phyloP scores from a whole-genome alignment of 2,113 vertebrate species.

The Pteropus alecto region DNA sequence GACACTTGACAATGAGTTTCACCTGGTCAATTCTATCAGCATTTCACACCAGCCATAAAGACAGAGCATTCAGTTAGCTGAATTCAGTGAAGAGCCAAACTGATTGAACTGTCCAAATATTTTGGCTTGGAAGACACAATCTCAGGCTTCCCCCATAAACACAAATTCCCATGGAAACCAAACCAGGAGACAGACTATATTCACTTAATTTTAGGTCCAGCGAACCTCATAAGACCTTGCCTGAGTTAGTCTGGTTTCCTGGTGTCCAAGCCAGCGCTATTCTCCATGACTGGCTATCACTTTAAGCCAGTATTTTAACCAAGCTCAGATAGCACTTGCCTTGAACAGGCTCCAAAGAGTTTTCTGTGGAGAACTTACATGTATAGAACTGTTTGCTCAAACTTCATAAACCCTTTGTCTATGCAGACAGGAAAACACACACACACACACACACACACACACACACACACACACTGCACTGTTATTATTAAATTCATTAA shows the following conservation, averaged over 20 bases:
- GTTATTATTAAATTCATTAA: conserved; percentile 21
- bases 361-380: conserved; percentile 62
- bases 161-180: conserved; percentile 70
- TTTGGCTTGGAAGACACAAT: conserved; percentile 34
- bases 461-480: background rate
- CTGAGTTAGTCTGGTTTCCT: conserved; percentile 8
- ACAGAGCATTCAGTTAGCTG: background rate
- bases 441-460: accelerated
- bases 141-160: conserved; percentile 56
- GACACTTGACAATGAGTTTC: background rate
- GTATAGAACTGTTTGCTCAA: conserved; percentile 60
- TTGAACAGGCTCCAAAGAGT: conserved; percentile 65
- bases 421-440: background rate
- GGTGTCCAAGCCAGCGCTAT: conserved; percentile 1
- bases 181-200: conserved; percentile 32
- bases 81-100: conserved; percentile 29
- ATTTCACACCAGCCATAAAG: background rate
- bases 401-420: conserved; percentile 54
- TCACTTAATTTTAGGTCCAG: conserved; percentile 44
- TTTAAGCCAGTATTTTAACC: conserved; percentile 45
- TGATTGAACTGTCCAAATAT: conserved; percentile 47
- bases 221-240: background rate
- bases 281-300: conserved; percentile 26
- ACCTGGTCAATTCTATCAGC: background rate
- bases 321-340: conserved; percentile 38